Percentiles rank a stretch among this genome's conserved stretches.
Evolutionary conservation across 2,888 invertebrate species (phyloP).

Genomic region (Holacanthella duospinosa): DNA sequence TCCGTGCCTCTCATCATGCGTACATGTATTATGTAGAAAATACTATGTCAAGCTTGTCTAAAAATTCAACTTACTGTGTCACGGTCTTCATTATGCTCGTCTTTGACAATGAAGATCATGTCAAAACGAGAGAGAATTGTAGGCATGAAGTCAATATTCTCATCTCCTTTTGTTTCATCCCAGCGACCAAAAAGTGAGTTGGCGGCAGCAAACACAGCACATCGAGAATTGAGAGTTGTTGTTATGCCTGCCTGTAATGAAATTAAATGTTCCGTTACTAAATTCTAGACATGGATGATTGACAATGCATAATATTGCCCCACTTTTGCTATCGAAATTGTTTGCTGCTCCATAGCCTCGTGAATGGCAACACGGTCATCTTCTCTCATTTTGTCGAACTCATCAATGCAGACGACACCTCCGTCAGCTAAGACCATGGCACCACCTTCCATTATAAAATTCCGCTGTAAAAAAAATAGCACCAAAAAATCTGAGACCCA

Average conservation of each 20-base stretch:
- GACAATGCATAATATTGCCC: background rate
- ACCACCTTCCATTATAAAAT: conserved; percentile 96
- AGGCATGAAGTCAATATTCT: conserved; percentile 99
- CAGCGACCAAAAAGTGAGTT: conserved; percentile 97
- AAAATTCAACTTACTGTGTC: conserved; percentile 59
- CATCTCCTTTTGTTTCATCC: conserved; percentile 96
- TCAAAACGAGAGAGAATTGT: conserved; percentile 99
- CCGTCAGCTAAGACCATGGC: conserved; percentile 99
- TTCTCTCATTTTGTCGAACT: conserved; percentile 99
- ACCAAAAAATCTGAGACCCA: conserved; percentile 10
- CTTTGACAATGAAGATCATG: conserved; percentile 99
- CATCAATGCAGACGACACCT: conserved; percentile 98
- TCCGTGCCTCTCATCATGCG: conserved; percentile 32
- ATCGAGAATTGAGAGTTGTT: conserved; percentile 93
- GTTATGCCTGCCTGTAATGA: conserved; percentile 79
- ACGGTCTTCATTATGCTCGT: conserved; percentile 76
- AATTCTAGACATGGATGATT: background rate
- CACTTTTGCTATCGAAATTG: conserved; percentile 95
- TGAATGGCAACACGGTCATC: conserved; percentile 98
- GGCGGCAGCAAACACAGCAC: conserved; percentile 97
- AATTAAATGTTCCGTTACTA: background rate
- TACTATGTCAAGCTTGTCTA: background rate
- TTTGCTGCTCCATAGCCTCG: conserved; percentile 99
- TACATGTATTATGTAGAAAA: background rate
- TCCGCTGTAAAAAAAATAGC: conserved; percentile 52